Conservation (phyloP, 2,113 vertebrate genomes). For the Jaculus jaculus region DNA sequence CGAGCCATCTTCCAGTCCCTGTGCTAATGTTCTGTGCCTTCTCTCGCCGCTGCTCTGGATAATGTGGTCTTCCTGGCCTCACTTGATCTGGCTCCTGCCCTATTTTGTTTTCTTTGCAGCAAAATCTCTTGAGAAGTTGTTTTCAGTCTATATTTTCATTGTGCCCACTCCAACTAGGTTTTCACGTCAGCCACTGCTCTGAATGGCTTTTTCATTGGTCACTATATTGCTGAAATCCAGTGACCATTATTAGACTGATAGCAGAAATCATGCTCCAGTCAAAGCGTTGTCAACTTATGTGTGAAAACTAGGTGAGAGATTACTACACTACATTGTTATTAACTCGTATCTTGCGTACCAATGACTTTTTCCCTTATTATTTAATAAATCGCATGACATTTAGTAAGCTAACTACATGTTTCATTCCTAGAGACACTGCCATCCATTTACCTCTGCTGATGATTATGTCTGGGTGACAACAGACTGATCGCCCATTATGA, state of each 20-base stretch:
- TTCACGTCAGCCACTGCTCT: not conserved
- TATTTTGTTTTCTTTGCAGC: not conserved
- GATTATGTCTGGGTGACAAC: not conserved
- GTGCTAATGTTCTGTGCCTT: not conserved
- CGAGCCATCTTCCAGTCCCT: too few relatives aligned
- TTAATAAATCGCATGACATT: conserved; percentile 4
- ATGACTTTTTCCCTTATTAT: not conserved
- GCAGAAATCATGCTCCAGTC: not conserved
- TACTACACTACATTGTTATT: not conserved
- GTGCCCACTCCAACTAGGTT: not conserved
- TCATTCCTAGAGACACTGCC: not conserved
- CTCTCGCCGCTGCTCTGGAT: not conserved
- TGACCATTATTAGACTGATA: not conserved
- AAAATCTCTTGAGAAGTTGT: not conserved
- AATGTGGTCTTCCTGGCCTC: not conserved
- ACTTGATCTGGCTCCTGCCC: not conserved
- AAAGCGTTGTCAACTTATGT: not conserved
- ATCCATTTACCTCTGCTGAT: not conserved
- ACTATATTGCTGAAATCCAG: not conserved
- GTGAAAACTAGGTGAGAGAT: not conserved
- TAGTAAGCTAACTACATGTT: not conserved
- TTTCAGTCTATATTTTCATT: not conserved
- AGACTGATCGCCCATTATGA: not conserved
- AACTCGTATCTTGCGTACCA: not conserved
- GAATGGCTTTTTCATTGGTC: not conserved